Evolutionary conservation across 2,797 vertebrate genomes (phyloP).

Genomic region (Typhlichthys subterraneus): DNA sequence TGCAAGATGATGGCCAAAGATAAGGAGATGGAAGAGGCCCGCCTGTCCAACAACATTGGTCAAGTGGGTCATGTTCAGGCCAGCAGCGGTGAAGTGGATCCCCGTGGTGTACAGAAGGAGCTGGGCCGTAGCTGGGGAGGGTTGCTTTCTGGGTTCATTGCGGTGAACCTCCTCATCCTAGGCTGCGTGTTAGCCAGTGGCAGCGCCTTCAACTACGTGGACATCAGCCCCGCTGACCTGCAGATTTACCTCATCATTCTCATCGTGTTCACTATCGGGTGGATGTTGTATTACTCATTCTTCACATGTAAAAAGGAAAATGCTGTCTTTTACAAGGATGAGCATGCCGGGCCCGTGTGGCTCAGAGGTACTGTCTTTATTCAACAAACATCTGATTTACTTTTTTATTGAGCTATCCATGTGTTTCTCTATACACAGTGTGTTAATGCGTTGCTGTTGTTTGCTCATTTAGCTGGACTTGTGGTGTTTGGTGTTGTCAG

Average conservation of each 20-base stretch:
- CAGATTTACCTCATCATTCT: conserved; percentile 86
- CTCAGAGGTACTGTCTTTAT: conserved; percentile 82
- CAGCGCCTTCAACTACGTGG: conserved; percentile 78
- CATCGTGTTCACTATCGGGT: conserved; percentile 81
- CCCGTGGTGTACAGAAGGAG: conserved; percentile 58
- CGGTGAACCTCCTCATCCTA: conserved; percentile 85
- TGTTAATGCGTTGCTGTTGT: not conserved
- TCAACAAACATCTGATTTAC: not conserved
- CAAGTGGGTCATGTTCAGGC: not conserved
- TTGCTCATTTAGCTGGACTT: conserved; percentile 82
- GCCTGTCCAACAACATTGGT: conserved; percentile 46
- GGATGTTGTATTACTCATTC: conserved; percentile 87
- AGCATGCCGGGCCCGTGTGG: conserved; percentile 93
- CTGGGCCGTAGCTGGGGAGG: conserved; percentile 84
- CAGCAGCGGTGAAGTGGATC: conserved; percentile 17
- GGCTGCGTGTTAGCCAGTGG: conserved; percentile 87
- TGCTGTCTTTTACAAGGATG: conserved; percentile 84
- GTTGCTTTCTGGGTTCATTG: conserved; percentile 87
- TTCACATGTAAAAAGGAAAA: conserved; percentile 67
- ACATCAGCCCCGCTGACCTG: conserved; percentile 77
- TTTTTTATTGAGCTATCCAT: not conserved
- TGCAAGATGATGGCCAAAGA: conserved; percentile 67
- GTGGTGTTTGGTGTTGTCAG: conserved; percentile 90
- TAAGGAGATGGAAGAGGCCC: conserved; percentile 54
- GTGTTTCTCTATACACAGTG: not conserved